Evolutionary conservation across 2,888 invertebrate species (phyloP).

Genomic region (Rhagium mordax): DNA sequence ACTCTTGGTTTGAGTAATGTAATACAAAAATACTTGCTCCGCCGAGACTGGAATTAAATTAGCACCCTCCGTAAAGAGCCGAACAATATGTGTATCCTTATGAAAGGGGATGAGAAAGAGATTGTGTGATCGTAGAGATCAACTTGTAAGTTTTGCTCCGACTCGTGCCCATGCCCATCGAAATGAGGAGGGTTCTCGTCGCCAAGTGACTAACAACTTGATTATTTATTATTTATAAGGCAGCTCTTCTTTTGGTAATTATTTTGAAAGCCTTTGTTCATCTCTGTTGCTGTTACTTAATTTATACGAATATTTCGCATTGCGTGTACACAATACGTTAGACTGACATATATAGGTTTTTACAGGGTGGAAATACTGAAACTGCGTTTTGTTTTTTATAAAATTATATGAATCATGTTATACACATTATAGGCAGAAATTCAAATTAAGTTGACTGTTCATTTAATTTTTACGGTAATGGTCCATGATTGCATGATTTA

Average conservation of each 20-base stretch:
- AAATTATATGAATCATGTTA: no score
- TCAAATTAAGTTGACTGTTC: no score
- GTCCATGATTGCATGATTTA: no score
- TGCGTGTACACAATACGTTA: conserved; percentile 42
- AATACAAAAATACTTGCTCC: conserved; percentile 24
- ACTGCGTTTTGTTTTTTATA: no score
- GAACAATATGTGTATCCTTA: conserved; percentile 55
- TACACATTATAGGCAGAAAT: no score
- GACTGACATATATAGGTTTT: conserved; percentile 23
- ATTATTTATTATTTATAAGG: conserved; percentile 64
- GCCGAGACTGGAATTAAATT: conserved; percentile 52
- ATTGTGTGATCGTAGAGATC: conserved; percentile 41
- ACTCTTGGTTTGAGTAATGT: conserved; percentile 12
- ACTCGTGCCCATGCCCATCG: conserved; percentile 45
- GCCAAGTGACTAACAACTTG: conserved; percentile 64
- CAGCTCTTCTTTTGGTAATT: conserved; percentile 63
- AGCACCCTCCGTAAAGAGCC: conserved; percentile 55
- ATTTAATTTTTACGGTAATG: no score
- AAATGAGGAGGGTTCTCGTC: conserved; percentile 53
- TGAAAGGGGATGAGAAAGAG: conserved; percentile 40
- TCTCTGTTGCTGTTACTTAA: conserved; percentile 60
- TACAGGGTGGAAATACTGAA: neutral
- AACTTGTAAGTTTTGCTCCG: conserved; percentile 31
- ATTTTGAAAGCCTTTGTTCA: conserved; percentile 65
- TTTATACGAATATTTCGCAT: conserved; percentile 56